A percentile compares a stretch with the other conserved stretches of the same genome.
These are phyloP conservation scores for Pangasius macronema DNA, from an alignment of 2,797 vertebrate species.

Conservation along the genomic window DNA sequence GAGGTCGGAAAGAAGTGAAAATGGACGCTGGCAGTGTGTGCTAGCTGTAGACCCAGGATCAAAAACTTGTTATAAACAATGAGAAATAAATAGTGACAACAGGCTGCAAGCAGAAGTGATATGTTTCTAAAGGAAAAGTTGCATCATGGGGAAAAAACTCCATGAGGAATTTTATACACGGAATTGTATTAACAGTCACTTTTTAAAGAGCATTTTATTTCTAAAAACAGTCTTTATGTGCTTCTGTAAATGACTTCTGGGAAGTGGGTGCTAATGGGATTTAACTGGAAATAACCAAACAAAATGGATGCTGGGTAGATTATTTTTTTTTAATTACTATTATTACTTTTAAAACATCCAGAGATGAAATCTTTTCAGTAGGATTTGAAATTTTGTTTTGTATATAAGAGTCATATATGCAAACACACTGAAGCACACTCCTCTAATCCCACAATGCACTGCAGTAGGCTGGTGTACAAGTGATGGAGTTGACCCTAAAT, in stretches of 20 bases:
- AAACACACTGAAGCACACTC: neutral
- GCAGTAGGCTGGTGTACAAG: neutral
- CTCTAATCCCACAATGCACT: neutral
- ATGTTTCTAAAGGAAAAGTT: neutral
- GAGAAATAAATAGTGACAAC: neutral
- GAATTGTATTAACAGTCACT: neutral
- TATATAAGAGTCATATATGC: neutral
- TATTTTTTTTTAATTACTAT: neutral
- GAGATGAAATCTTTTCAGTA: neutral
- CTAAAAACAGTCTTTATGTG: neutral
- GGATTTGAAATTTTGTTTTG: neutral
- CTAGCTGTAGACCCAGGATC: neutral
- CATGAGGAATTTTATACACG: neutral
- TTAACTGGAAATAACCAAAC: neutral
- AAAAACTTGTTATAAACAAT: neutral
- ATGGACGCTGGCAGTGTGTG: neutral
- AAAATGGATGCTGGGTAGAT: neutral
- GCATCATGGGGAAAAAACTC: neutral
- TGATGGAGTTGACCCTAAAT: neutral
- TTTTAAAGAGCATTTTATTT: neutral
- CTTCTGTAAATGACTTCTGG: neutral
- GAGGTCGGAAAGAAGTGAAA: neutral
- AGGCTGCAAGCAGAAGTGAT: neutral
- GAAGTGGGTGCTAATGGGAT: neutral
- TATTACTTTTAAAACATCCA: neutral